Base-by-base conservation (phyloP, 1,140 invertebrate species). In the Palaemon carinicauda region DNA sequence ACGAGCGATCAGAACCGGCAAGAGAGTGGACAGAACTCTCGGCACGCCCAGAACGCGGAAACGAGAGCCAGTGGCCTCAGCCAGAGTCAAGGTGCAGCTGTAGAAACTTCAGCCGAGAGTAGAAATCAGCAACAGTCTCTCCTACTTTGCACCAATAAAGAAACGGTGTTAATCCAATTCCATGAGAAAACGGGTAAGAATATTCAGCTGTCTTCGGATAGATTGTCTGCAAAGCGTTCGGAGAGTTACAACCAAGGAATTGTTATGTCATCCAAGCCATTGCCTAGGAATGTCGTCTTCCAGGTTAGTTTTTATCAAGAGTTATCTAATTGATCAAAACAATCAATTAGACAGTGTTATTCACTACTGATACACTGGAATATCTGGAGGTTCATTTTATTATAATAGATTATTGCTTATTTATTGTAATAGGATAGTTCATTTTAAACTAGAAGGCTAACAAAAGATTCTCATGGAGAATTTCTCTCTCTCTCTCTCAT, bases 221-320 rank as follows among this genome's bases (percentile, higher is more conserved):
- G 93, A 88, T 92, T 92, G 27, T 92, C 92, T 17, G 95, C 95
- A 1, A 92, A 91, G 82, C 91, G 95, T 89, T 94, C 94, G 17
- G 94, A 94, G 9, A 95, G 95, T 89, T 96, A 96, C 90, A 96
- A 96, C 91, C 94, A 96, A 91, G 95, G 94, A 4, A 91, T 96
- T 56, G 93, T 95, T 3, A 92, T 96, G 89, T 93, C 93, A 27
- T 92, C 91, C 90, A 92, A 93, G 88, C 93, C 94, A 53, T 90
- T 95, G 54, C 91, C 92, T 80, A 93, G 93, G 83, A 93, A 93
- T 75, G 93, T 94, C 87, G 90, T 94, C 54, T 95, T 95, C 89
- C 92, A 93, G 91, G 93, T 93, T 81, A 73, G 65, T 65, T 79
- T 1, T 17, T 31, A 0, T 0, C 53, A 33, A 41, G 10, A 41